Percentiles rank a stretch among this genome's conserved stretches.
Conservation (phyloP, 2,113 vertebrate species). For the Dinomys branickii region DNA sequence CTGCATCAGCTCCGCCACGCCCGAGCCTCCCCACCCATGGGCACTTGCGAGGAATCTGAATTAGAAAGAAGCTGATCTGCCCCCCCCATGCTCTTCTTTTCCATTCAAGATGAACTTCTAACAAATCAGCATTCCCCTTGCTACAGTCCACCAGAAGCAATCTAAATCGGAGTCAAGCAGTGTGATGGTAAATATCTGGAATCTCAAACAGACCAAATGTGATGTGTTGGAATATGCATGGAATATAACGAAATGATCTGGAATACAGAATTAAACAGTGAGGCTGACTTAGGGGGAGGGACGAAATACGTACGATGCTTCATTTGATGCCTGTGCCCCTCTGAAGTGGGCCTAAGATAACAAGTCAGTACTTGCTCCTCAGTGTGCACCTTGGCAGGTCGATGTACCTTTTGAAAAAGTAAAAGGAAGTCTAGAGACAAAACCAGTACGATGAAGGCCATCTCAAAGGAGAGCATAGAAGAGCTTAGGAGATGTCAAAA, state of each 20-base stretch:
- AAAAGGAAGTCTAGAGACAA: background rate
- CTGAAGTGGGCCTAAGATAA: background rate
- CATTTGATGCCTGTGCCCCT: background rate
- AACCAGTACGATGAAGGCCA: background rate
- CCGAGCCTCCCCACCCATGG: background rate
- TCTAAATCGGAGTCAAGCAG: background rate
- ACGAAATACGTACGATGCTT: background rate
- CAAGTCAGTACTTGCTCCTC: background rate
- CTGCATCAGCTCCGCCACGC: accelerated
- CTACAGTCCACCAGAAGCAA: background rate
- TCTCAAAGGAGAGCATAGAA: background rate
- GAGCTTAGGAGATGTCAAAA: background rate
- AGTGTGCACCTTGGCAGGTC: background rate
- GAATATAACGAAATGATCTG: background rate
- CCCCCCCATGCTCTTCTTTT: background rate
- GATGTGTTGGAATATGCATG: background rate
- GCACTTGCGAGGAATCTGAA: background rate
- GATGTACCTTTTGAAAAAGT: background rate
- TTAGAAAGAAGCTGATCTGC: background rate
- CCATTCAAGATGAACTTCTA: background rate
- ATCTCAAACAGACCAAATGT: background rate
- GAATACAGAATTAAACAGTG: background rate
- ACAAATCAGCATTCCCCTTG: background rate
- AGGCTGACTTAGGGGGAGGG: background rate
- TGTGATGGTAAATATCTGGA: background rate